A percentile compares a stretch with the other conserved stretches of the same genome.
phyloP scores from a whole-genome alignment of 2,888 invertebrate species.

The Amphipyra berbera region DNA sequence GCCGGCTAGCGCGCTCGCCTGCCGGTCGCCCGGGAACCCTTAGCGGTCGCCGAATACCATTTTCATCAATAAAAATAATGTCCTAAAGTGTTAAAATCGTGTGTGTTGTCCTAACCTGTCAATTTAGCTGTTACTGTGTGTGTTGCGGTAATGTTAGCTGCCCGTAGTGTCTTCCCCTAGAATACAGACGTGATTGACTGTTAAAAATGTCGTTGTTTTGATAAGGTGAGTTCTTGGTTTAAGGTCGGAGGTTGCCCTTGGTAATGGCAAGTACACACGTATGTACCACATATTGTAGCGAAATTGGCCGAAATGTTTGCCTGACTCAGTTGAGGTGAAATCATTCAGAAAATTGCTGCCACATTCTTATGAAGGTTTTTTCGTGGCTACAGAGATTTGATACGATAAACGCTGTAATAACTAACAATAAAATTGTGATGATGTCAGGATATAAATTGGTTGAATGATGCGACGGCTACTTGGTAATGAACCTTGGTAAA shows the following conservation, averaged over 20 bases:
- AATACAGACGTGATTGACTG: conserved; percentile 70
- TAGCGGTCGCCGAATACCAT: conserved; percentile 76
- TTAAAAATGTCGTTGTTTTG: conserved; percentile 75
- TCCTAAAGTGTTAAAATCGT: conserved; percentile 67
- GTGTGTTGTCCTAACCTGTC: conserved; percentile 75
- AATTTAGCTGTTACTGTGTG: conserved; percentile 74
- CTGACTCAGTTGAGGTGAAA: conserved; percentile 69
- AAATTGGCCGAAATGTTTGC: conserved; percentile 77
- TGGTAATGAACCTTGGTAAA: conserved; percentile 25
- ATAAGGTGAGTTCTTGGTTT: conserved; percentile 81
- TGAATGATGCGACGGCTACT: conserved; percentile 28
- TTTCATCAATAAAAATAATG: conserved; percentile 83
- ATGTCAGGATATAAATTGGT: conserved; percentile 30
- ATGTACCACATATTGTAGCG: conserved; percentile 60
- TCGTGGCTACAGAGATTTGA: conserved; percentile 42
- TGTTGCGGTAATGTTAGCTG: conserved; percentile 68
- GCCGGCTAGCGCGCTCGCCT: conserved; percentile 90
- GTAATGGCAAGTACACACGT: conserved; percentile 68
- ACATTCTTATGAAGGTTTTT: conserved; percentile 52
- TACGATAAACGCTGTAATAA: conserved; percentile 36
- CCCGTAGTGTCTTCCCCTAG: conserved; percentile 83
- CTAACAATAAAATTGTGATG: conserved; percentile 38
- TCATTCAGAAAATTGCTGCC: conserved; percentile 74
- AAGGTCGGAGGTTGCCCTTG: conserved; percentile 83
- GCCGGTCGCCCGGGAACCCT: conserved; percentile 82